Evolutionary conservation across 2,797 vertebrate genomes (phyloP), one percentile per base, ranked within the genome.

Genomic region (Adelosebastes latens): DNA sequence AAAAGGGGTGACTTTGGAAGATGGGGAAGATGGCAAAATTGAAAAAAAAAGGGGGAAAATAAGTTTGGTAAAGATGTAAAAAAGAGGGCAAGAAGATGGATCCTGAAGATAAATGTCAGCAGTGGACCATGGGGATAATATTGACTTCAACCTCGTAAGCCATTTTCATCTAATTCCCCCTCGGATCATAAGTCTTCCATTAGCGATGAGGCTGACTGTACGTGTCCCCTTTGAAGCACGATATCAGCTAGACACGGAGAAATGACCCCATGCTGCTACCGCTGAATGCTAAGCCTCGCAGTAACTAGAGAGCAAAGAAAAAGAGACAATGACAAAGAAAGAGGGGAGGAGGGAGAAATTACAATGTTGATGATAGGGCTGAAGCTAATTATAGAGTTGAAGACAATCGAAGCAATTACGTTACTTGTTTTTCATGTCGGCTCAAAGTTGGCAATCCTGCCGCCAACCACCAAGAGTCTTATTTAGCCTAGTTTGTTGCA

Each of bases 111-210:
- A 65, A 83, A 83, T 75, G 46, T 81, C 22, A 6, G 69, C 62
- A n/a, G 14, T 13, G 70, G n/a, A 69, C 58, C 8, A 12, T 14
- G 1, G 71, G 77, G 76, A 87, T 77, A 84, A 82, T 87, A 83
- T 65, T 76, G 77, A 77, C 69, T 83, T 83, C 29, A 71, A 81
- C 77, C 58, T 72, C 69, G 9, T 31, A 42, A 18, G 77, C 72
- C 10, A 75, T 82, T 78, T 88, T 79, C 42, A 70, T 87, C 81
- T 81, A 79, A 85, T 79, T 77, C 81, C 81, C 32, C 18, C 55
- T 27, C 24, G 2, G 70, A 74, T 82, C 49, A 14, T 69, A 78
- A 72, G 76, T 87, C 87, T 82, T 81, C 71, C 69, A 72, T 88
- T 86, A 88, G 63, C 56, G 74, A 84, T 76, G 77, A 88, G 66